Conservation (phyloP, 2,888 invertebrate genomes). For the Eurois occulta region DNA sequence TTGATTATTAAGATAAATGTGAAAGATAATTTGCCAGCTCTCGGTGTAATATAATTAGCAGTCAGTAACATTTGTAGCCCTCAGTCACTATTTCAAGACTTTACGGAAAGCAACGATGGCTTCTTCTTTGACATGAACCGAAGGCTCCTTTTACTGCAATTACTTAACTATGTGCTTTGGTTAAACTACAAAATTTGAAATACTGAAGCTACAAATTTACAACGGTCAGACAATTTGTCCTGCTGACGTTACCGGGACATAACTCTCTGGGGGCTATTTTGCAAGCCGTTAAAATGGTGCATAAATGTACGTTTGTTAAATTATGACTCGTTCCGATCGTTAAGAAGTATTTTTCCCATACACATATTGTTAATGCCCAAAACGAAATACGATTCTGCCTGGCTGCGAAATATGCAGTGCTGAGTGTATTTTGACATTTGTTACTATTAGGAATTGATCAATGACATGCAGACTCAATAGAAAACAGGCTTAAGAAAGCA, state of each 20-base stretch:
- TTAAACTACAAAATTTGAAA: slow-evolving; percentile 71
- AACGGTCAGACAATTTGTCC: slow-evolving; percentile 84
- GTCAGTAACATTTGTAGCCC: not conserved
- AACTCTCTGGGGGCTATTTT: slow-evolving; percentile 80
- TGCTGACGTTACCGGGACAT: slow-evolving; percentile 78
- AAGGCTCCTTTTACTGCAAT: slow-evolving; percentile 1
- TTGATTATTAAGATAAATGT: slow-evolving; percentile 25
- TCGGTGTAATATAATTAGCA: not conserved
- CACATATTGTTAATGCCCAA: slow-evolving; percentile 32
- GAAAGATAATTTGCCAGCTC: not conserved
- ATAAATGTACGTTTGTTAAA: slow-evolving; percentile 69
- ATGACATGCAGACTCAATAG: slow-evolving; percentile 32
- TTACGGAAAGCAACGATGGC: not conserved
- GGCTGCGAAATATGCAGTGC: slow-evolving; percentile 1
- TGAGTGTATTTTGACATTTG: slow-evolving; percentile 31
- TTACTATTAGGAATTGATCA: slow-evolving; percentile 38
- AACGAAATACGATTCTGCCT: slow-evolving; percentile 13
- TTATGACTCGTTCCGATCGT: slow-evolving; percentile 57
- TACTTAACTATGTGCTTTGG: slow-evolving; percentile 37
- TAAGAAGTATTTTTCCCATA: slow-evolving; percentile 48
- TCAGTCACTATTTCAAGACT: not conserved
- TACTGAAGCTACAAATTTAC: slow-evolving; percentile 78
- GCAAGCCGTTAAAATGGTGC: slow-evolving; percentile 78
- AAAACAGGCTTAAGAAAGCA: slow-evolving; percentile 48
- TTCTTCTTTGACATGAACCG: not conserved